Conservation (phyloP, 2,888 invertebrate genomes). For the Caenorhabditis sp. region DNA sequence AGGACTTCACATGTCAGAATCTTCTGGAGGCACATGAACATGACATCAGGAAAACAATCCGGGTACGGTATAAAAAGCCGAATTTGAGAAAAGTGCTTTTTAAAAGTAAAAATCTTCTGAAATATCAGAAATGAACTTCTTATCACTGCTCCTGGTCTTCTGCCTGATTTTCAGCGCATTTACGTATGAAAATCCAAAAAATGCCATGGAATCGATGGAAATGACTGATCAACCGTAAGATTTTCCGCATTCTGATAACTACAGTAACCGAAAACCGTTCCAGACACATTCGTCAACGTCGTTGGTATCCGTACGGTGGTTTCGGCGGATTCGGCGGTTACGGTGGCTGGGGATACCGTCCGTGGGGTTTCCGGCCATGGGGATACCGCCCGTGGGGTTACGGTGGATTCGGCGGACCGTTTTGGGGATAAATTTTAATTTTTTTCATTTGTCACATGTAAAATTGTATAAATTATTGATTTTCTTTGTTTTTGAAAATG, state of each 20-base stretch:
- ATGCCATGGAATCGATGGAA: not conserved
- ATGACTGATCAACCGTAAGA: not conserved
- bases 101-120: no score
- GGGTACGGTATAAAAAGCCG: not conserved
- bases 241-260: not conserved
- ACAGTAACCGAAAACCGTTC: no score
- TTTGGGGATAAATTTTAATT: conserved; percentile 11
- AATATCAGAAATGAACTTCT: not conserved
- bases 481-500: not conserved
- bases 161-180: conserved; percentile 4
- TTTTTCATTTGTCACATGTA: not conserved
- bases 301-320: conserved; percentile 18
- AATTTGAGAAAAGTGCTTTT: no score
- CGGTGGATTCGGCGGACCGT: conserved; percentile 8
- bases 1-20: not conserved
- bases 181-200: not conserved
- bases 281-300: conserved; percentile 22
- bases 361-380: conserved; percentile 15
- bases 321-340: conserved; percentile 11
- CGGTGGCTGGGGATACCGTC: conserved; percentile 18
- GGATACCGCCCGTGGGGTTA: conserved; percentile 9
- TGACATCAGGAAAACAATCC: not conserved
- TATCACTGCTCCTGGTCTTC: not conserved
- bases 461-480: no score
- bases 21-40: not conserved